Base-by-base conservation (phyloP, 2,888 invertebrate genomes). In the Eupithecia vulgata region DNA sequence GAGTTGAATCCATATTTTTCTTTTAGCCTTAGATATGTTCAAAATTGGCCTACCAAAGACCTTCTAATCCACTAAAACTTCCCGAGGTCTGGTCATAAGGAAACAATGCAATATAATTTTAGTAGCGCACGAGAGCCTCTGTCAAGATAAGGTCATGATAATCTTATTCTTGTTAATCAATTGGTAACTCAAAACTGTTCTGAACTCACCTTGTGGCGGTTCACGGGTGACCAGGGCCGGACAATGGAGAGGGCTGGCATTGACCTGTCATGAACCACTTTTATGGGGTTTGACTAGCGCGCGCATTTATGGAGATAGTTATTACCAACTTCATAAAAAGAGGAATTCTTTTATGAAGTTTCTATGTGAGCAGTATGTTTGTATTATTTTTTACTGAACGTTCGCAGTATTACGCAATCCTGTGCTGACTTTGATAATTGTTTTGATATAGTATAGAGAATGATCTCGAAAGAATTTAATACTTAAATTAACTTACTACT, bases 111-210 rank as follows among this genome's bases (percentile, higher is more conserved):
- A 77, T 78, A 82, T 80, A 81, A 81, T 79, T 78, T 76, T 69
- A 75, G 70, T 75, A n/a, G 72, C 70, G 71, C 79, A 78, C 78
- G 78, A 79, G 77, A 71, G 70, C 64, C 71, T 78, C 79, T 81
- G 81, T 81, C 80, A 75, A 75, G 78, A 80, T 82, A 82, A 87
- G 82, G 85, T 87, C 86, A 86, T 80, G 80, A 82, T 79, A 83
- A 82, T 83, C 80, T 76, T 73, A 70, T 75, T 81, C 78, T 78
- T 79, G 80, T 81, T 84, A 85, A 85, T 85, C 83, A 84, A 85
- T 85, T 76, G 82, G 78, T 84, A 77, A 79, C 76, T 80, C 74
- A 73, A 81, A 83, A 82, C 81, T 82, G 72, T 76, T 71, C 64
- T 37, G 70, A 75, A 76, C 71, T 67, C 74, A 72, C 85, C 85